Percentiles rank a stretch among this genome's conserved stretches.
phyloP scores from a whole-genome alignment of 2,797 vertebrate species.

The Coluber constrictor region DNA sequence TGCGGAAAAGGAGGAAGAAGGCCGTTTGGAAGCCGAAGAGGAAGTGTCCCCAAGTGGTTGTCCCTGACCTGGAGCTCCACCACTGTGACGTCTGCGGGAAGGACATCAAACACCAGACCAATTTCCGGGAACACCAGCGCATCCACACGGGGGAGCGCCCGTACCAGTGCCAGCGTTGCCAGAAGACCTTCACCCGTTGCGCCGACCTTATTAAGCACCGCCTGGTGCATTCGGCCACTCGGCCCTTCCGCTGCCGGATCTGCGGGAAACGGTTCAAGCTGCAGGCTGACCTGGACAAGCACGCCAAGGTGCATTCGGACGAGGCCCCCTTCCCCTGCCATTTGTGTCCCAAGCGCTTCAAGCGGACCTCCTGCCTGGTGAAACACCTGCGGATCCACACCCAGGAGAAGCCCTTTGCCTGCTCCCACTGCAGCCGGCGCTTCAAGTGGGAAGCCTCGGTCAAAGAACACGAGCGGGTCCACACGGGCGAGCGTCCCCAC shows the following conservation, averaged over 20 bases:
- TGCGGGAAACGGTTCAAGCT: constrained; percentile 26
- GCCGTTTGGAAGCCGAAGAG: rapidly evolving
- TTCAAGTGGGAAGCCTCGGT: constrained; percentile 46
- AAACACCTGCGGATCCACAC: constrained; percentile 21
- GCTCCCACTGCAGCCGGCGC: constrained; percentile 13
- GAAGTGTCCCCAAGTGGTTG: not conserved
- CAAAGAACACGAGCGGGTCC: constrained; percentile 35
- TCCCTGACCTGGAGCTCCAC: not conserved
- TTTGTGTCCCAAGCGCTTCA: constrained; percentile 13
- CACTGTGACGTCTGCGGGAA: constrained; percentile 31
- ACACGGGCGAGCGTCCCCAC: constrained; percentile 17
- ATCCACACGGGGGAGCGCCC: constrained; percentile 16
- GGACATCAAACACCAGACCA: constrained; percentile 22
- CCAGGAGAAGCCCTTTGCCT: not conserved
- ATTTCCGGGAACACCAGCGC: constrained; percentile 45
- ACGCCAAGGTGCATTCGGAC: not conserved
- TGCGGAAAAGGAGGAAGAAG: not conserved
- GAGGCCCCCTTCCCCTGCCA: not conserved
- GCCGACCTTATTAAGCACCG: constrained; percentile 47
- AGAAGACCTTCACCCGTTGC: not conserved
- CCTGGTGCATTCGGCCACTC: constrained; percentile 25
- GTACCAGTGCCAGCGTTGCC: not conserved
- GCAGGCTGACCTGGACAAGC: constrained; percentile 24
- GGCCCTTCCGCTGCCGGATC: constrained; percentile 18
- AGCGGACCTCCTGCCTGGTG: not conserved